Evolutionary conservation across 2,797 vertebrate species (phyloP).

Genomic region (Trichosurus vulpecula): DNA sequence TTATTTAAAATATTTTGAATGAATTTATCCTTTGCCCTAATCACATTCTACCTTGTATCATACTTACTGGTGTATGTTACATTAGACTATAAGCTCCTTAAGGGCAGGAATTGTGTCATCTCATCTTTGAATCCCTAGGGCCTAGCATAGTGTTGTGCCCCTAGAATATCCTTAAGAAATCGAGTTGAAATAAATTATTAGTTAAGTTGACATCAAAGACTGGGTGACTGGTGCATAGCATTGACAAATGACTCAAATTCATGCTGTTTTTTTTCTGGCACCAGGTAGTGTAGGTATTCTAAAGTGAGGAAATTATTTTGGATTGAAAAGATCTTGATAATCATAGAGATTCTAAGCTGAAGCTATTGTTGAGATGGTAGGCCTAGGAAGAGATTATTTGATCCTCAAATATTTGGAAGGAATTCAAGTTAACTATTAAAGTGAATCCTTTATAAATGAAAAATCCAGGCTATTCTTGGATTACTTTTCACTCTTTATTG

Average conservation of each 20-base stretch:
- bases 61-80: background rate
- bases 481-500: slow-evolving; percentile 63
- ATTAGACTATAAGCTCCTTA: background rate
- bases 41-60: background rate
- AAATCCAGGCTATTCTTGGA: slow-evolving; percentile 58
- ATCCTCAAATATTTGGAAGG: slow-evolving; percentile 23
- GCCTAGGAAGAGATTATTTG: slow-evolving; percentile 31
- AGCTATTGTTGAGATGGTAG: background rate
- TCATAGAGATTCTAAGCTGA: background rate
- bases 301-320: background rate
- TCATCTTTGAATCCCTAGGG: background rate
- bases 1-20: background rate
- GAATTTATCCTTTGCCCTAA: background rate
- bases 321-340: background rate
- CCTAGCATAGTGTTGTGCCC: background rate
- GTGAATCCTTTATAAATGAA: slow-evolving; percentile 58
- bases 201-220: background rate
- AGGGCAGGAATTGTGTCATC: background rate
- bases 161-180: background rate
- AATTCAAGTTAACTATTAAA: slow-evolving; percentile 54
- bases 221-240: background rate
- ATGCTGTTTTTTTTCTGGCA: background rate
- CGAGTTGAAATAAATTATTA: background rate
- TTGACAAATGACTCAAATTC: background rate
- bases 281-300: background rate